Conservation (phyloP, 1,140 invertebrate genomes). For the Helicorthomorpha holstii region DNA sequence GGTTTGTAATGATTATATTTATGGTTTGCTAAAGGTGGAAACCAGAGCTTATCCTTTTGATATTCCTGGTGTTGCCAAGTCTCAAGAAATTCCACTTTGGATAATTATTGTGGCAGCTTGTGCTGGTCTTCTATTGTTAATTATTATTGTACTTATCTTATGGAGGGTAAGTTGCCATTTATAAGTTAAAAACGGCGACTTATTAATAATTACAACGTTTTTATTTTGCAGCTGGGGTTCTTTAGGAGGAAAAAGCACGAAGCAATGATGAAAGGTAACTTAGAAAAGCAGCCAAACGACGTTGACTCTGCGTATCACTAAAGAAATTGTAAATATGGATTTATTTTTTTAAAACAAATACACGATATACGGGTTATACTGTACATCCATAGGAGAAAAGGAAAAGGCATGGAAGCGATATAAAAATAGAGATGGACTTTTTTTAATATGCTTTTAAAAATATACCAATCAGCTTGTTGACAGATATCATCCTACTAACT, state of each 20-base stretch:
- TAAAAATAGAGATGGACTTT: too few species aligned
- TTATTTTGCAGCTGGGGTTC: constrained; percentile 44
- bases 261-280: not conserved
- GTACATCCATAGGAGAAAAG: too few species aligned
- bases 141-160: constrained; percentile 52
- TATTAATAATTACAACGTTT: not conserved
- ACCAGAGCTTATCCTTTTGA: constrained; percentile 54
- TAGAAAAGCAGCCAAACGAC: constrained; percentile 3
- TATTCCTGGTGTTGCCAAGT: constrained; percentile 41
- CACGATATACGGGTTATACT: too few species aligned
- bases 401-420: too few species aligned
- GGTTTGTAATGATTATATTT: too few species aligned
- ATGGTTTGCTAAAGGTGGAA: constrained; percentile 49
- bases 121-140: constrained; percentile 56
- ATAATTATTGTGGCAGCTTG: constrained; percentile 63
- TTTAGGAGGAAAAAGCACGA: constrained; percentile 50
- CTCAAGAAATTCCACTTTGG: constrained; percentile 55
- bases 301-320: not conserved
- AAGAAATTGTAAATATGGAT: too few species aligned
- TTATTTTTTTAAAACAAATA: too few species aligned
- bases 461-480: too few species aligned
- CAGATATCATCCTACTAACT: too few species aligned
- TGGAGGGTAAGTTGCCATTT: constrained; percentile 38
- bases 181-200: not conserved
- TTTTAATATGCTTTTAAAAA: too few species aligned